Evolutionary conservation across 2,888 invertebrate species (phyloP).

Genomic region (Zaprionus obscuricornis): DNA sequence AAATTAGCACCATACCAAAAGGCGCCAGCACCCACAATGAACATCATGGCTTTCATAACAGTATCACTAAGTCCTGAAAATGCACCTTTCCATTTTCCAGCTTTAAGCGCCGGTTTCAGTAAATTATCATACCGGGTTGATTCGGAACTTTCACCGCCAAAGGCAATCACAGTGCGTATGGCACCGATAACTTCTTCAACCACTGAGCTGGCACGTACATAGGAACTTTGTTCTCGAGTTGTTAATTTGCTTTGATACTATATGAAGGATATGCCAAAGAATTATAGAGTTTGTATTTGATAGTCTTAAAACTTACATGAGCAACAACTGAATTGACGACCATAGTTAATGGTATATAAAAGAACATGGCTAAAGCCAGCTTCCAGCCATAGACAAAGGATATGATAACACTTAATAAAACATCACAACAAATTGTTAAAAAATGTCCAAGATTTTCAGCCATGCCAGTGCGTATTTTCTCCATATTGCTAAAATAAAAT

Average conservation of each 20-base stretch:
- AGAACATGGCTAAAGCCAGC: conserved; percentile 90
- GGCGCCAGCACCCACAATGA: conserved; percentile 88
- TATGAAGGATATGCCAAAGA: not conserved
- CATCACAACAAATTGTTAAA: conserved; percentile 86
- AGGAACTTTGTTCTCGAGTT: conserved; percentile 87
- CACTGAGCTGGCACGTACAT: conserved; percentile 89
- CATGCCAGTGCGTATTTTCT: conserved; percentile 91
- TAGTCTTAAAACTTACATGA: conserved; percentile 83
- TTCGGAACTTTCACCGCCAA: conserved; percentile 90
- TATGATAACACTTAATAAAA: conserved; percentile 82
- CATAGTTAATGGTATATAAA: conserved; percentile 90
- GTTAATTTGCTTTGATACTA: conserved; percentile 87
- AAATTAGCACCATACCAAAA: conserved; percentile 92
- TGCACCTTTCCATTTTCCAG: conserved; percentile 86
- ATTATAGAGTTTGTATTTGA: not conserved
- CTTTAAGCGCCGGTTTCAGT: conserved; percentile 85
- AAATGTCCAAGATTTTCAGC: conserved; percentile 92
- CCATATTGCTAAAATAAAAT: conserved; percentile 86
- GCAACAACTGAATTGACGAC: conserved; percentile 89
- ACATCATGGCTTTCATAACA: conserved; percentile 89
- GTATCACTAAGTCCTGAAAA: conserved; percentile 88
- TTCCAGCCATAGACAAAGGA: conserved; percentile 93
- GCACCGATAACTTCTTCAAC: conserved; percentile 90
- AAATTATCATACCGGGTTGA: conserved; percentile 85
- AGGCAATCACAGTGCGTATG: conserved; percentile 90